These are phyloP conservation scores for Erpobdella octoculata DNA, from an alignment of 2,888 invertebrate species.

Conservation along the genomic window DNA sequence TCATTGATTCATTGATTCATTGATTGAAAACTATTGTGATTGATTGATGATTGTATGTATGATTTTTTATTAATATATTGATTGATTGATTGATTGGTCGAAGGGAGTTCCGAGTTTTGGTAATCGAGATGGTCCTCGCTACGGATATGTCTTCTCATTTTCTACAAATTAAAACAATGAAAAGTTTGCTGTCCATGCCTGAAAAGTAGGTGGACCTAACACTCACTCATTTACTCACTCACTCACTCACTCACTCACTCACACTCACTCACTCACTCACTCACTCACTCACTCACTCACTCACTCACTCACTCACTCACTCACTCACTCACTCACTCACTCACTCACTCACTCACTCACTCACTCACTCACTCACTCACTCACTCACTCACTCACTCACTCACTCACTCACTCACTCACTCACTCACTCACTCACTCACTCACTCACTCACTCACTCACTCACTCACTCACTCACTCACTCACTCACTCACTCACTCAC, in stretches of 20 bases:
- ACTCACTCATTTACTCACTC: not conserved
- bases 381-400: not conserved
- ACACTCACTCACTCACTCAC: not conserved
- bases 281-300: not conserved
- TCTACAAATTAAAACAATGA: conserved; percentile 90
- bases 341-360: not conserved
- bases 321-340: not conserved
- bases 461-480: not conserved
- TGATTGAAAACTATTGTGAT: no score
- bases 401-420: no score
- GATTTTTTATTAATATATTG: not conserved
- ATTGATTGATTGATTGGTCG: not conserved
- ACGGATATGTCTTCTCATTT: conserved; percentile 97
- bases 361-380: not conserved
- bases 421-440: not conserved
- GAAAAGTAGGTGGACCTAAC: conserved; percentile 58
- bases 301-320: not conserved
- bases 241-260: not conserved
- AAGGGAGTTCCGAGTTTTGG: conserved; percentile 78
- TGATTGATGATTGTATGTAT: not conserved
- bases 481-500: not conserved
- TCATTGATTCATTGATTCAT: not conserved
- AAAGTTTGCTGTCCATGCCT: conserved; percentile 71
- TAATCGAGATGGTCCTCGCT: conserved; percentile 92
- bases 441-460: not conserved